Evolutionary conservation across 2,797 vertebrate genomes (phyloP).

Genomic region (Macroramphosus scolopax): DNA sequence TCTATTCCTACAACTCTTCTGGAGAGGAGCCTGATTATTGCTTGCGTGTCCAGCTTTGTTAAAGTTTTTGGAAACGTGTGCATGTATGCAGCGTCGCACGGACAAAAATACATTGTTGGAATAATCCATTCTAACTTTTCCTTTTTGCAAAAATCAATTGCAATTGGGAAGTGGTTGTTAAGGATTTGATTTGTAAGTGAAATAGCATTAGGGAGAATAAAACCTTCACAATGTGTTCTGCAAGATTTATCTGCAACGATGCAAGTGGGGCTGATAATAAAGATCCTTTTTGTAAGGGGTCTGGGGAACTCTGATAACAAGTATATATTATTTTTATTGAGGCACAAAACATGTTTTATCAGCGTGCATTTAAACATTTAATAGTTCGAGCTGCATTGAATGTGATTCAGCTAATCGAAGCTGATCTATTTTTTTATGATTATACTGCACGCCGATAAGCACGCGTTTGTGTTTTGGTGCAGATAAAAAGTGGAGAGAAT

Average conservation of each 20-base stretch:
- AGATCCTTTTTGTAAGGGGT: slow-evolving; percentile 2
- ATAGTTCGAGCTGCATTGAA: background rate
- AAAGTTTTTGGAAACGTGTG: too few species aligned
- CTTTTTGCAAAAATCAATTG: slow-evolving; percentile 60
- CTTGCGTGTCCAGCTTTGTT: background rate
- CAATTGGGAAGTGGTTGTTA: slow-evolving; percentile 43
- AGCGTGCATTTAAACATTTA: too few species aligned
- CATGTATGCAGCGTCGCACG: slow-evolving; percentile 22
- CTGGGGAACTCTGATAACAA: slow-evolving; percentile 25
- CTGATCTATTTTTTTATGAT: too few species aligned
- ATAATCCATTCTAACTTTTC: slow-evolving; percentile 46
- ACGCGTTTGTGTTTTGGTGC: slow-evolving; percentile 29
- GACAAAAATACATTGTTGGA: slow-evolving; percentile 39
- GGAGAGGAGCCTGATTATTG: slow-evolving; percentile 30
- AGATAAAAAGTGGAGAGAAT: slow-evolving; percentile 96
- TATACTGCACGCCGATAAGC: too few species aligned
- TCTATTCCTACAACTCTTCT: slow-evolving; percentile 22
- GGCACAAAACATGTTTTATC: too few species aligned
- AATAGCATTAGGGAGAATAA: slow-evolving; percentile 33
- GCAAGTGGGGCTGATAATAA: slow-evolving; percentile 8
- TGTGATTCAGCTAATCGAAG: too few species aligned
- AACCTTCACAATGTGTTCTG: slow-evolving; percentile 42
- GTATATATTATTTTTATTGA: background rate
- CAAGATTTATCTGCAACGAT: slow-evolving; percentile 46
- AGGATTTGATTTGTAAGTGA: slow-evolving; percentile 58